phyloP scores from a whole-genome alignment of 2,888 invertebrate species.

The Acronicta psi region DNA sequence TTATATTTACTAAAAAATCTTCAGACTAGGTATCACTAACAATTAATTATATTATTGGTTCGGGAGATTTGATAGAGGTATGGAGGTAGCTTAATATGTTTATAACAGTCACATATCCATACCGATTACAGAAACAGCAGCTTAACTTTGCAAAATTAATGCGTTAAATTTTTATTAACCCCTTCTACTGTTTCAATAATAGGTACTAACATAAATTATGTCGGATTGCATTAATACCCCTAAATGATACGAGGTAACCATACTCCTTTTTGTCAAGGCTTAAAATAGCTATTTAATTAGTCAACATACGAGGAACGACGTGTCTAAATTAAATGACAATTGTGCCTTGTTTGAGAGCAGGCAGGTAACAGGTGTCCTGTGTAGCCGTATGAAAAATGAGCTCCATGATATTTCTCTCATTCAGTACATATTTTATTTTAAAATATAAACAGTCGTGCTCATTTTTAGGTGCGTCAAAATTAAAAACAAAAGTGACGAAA shows the following conservation, averaged over 20 bases:
- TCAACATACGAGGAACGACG: slow-evolving; percentile 55
- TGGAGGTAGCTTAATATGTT: too few species aligned
- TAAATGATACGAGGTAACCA: slow-evolving; percentile 20
- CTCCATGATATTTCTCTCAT: slow-evolving; percentile 60
- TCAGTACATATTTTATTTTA: slow-evolving; percentile 56
- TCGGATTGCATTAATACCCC: slow-evolving; percentile 10
- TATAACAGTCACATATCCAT: too few species aligned
- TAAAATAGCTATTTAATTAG: slow-evolving; percentile 57
- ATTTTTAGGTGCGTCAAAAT: neutral
- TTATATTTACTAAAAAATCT: slow-evolving; percentile 27
- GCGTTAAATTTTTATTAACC: too few species aligned
- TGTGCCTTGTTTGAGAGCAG: slow-evolving; percentile 61
- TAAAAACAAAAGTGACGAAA: neutral
- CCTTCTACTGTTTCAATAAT: too few species aligned
- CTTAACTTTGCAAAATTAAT: neutral
- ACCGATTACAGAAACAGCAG: too few species aligned
- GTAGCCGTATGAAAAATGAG: slow-evolving; percentile 65
- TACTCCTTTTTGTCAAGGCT: slow-evolving; percentile 32
- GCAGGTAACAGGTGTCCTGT: slow-evolving; percentile 72
- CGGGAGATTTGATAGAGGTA: too few species aligned
- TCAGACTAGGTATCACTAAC: too few species aligned
- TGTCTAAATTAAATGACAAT: slow-evolving; percentile 70
- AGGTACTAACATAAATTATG: slow-evolving; percentile 22
- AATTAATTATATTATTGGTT: too few species aligned
- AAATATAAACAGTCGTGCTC: slow-evolving; percentile 14